Conservation (phyloP, 2,888 invertebrate genomes). For the Microchrysa polita region DNA sequence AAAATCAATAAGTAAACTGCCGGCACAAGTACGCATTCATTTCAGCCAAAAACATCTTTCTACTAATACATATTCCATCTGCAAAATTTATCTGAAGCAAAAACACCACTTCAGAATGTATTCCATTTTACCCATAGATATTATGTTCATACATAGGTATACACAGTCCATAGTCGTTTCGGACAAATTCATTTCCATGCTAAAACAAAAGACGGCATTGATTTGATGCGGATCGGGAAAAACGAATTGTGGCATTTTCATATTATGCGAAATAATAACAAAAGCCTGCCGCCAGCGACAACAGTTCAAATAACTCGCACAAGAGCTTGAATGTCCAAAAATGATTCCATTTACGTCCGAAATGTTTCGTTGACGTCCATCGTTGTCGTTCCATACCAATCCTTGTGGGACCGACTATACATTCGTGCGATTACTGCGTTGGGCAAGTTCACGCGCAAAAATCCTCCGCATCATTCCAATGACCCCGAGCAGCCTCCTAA, state of each 20-base stretch:
- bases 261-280: constrained; percentile 11
- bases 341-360: not conserved
- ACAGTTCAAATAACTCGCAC: constrained; percentile 1
- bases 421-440: no score
- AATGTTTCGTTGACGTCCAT: not conserved
- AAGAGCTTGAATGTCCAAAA: constrained; percentile 16
- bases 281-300: no score
- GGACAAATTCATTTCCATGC: constrained; percentile 30
- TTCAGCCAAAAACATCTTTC: not conserved
- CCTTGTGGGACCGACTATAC: not conserved
- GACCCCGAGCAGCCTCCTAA: constrained; percentile 32
- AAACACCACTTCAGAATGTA: not conserved
- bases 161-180: no score
- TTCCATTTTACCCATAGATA: not conserved
- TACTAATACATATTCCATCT: no score
- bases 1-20: constrained; percentile 1
- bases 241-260: constrained; percentile 28
- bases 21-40: not conserved
- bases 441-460: no score
- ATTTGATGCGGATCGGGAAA: constrained; percentile 31
- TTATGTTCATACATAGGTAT: no score
- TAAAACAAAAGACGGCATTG: constrained; percentile 32
- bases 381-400: not conserved
- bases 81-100: not conserved
- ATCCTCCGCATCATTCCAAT: not conserved